phyloP scores from a whole-genome alignment of 2,888 invertebrate species.

The Drosophila sordidula region DNA sequence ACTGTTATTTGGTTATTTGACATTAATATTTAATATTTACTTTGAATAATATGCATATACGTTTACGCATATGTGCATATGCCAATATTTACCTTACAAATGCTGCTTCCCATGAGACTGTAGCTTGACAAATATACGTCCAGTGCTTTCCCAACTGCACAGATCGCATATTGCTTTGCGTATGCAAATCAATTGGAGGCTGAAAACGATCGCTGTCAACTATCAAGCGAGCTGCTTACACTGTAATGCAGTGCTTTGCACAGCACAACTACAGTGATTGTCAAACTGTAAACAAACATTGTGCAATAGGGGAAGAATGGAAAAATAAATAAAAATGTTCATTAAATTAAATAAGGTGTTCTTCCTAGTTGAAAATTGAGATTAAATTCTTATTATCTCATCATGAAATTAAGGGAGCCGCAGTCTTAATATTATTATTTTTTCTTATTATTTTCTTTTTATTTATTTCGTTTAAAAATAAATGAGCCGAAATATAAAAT shows the following conservation, averaged over 20 bases:
- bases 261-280: not conserved
- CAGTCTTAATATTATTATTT: too few relatives aligned
- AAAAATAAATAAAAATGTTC: too few relatives aligned
- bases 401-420: too few relatives aligned
- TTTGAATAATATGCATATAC: too few relatives aligned
- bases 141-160: slow-evolving; percentile 33
- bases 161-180: slow-evolving; percentile 1
- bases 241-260: slow-evolving; percentile 1
- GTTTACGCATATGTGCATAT: not conserved
- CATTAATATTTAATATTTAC: not conserved
- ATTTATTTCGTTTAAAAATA: too few relatives aligned
- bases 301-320: not conserved
- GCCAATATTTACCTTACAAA: not conserved
- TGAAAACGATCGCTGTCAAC: too few relatives aligned
- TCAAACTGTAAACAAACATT: slow-evolving; percentile 9
- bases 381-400: too few relatives aligned
- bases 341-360: not conserved
- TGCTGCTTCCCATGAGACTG: slow-evolving; percentile 1
- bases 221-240: not conserved
- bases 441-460: not conserved
- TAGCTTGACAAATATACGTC: slow-evolving; percentile 15
- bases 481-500: too few relatives aligned
- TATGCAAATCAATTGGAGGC: slow-evolving; percentile 4
- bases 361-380: too few relatives aligned
- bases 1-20: not conserved